phyloP scores from a whole-genome alignment of 2,113 vertebrate species.

The Siniperca chuatsi region DNA sequence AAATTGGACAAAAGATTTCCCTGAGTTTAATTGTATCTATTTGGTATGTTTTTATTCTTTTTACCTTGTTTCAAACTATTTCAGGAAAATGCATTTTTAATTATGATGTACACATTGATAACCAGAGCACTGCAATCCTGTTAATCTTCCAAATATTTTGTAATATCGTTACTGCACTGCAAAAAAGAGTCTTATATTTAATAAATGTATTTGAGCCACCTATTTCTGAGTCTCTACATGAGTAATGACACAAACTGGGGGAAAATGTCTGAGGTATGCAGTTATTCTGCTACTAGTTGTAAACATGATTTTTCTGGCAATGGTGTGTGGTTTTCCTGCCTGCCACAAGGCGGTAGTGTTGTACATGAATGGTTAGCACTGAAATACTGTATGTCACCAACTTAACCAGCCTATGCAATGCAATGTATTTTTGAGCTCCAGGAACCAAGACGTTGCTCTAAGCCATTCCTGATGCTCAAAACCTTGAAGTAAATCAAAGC shows the following conservation, averaged over 20 bases:
- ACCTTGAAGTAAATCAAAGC: conserved; percentile 51
- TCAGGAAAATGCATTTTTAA: conserved; percentile 58
- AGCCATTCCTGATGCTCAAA: conserved; percentile 46
- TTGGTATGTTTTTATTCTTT: conserved; percentile 14
- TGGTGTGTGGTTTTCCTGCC: background rate
- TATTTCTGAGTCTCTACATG: background rate
- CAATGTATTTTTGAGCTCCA: conserved; percentile 21
- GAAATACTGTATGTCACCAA: conserved; percentile 1
- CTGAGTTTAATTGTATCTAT: conserved; percentile 21
- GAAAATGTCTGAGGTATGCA: background rate
- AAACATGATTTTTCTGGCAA: background rate
- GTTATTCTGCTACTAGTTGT: background rate
- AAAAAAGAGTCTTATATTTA: conserved; percentile 77
- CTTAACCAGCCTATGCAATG: conserved; percentile 1
- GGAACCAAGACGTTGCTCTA: conserved; percentile 15
- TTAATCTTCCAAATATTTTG: conserved; percentile 69
- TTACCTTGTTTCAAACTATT: conserved; percentile 35
- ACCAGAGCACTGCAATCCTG: conserved; percentile 63
- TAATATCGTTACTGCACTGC: conserved; percentile 73
- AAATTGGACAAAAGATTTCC: background rate
- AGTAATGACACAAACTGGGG: background rate
- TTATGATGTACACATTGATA: conserved; percentile 43
- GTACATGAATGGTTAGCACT: conserved; percentile 32
- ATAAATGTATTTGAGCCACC: conserved; percentile 74
- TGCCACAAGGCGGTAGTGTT: conserved; percentile 73